Evolutionary conservation across 2,113 vertebrate genomes (phyloP).

Genomic region (Nettapus auritus): DNA sequence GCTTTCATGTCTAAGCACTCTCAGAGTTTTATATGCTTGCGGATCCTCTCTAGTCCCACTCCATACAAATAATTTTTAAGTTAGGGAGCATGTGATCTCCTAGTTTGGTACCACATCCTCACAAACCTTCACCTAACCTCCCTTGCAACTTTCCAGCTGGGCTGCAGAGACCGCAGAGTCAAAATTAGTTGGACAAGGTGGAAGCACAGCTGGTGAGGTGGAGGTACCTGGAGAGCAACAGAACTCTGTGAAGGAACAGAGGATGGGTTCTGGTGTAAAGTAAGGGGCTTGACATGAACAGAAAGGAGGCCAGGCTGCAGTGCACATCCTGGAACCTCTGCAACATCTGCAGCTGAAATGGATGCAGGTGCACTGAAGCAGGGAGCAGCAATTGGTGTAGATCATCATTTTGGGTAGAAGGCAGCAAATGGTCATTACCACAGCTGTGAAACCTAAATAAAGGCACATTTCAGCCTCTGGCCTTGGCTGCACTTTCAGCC

Average conservation of each 20-base stretch:
- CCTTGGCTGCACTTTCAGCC: slow-evolving; percentile 5
- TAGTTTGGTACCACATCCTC: background rate
- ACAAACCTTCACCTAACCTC: background rate
- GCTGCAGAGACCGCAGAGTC: background rate
- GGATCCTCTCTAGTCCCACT: background rate
- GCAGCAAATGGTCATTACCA: background rate
- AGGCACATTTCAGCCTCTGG: slow-evolving; percentile 22
- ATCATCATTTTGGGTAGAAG: background rate
- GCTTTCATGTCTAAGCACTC: background rate
- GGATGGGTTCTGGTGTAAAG: background rate
- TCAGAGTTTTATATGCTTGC: background rate
- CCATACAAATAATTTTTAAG: background rate
- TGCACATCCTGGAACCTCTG: background rate
- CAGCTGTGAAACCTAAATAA: slow-evolving; percentile 43
- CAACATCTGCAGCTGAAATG: background rate
- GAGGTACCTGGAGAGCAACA: background rate
- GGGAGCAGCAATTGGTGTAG: background rate
- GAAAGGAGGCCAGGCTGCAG: background rate
- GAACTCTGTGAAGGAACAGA: background rate
- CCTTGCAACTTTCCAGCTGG: background rate
- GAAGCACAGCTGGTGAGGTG: background rate
- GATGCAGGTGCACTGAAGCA: background rate
- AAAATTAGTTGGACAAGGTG: background rate
- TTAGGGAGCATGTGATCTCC: background rate
- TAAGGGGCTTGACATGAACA: background rate